A percentile compares a stretch with the other conserved stretches of the same genome.
Evolutionary conservation across 2,113 vertebrate species (phyloP).

Genomic region (Phodopus roborovskii): DNA sequence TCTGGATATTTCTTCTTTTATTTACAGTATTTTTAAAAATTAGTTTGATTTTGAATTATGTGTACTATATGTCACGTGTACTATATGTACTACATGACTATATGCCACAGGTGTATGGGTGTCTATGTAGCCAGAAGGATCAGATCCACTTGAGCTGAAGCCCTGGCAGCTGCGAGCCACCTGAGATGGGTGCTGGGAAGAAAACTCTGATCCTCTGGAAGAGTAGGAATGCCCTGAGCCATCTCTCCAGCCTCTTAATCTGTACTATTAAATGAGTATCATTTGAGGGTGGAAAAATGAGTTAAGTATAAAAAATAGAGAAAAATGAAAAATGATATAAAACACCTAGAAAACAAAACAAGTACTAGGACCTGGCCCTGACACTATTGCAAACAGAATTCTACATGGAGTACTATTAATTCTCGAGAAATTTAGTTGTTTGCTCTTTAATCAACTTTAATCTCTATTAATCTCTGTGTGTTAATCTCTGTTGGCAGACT

Average conservation of each 20-base stretch:
- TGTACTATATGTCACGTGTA: not conserved
- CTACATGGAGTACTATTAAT: not conserved
- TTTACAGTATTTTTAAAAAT: not conserved
- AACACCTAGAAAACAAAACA: slow-evolving; percentile 13
- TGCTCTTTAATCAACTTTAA: not conserved
- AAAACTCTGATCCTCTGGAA: not conserved
- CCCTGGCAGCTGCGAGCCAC: not conserved
- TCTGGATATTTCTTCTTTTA: not conserved
- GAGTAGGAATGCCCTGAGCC: not conserved
- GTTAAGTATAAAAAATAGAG: not conserved
- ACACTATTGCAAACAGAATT: not conserved
- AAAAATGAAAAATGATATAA: not conserved
- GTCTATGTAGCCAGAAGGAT: not conserved
- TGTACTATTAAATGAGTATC: not conserved
- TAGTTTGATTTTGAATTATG: not conserved
- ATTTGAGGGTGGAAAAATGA: not conserved
- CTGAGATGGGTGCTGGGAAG: not conserved
- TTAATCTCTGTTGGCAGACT: not conserved
- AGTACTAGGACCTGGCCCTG: not conserved
- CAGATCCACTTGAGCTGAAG: not conserved
- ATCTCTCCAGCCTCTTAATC: not conserved
- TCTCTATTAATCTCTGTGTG: not conserved
- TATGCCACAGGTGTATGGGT: not conserved
- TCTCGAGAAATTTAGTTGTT: slow-evolving; percentile 25
- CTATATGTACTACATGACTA: not conserved